Conservation (phyloP, 2,888 invertebrate genomes). For the Scaptomyza flava region DNA sequence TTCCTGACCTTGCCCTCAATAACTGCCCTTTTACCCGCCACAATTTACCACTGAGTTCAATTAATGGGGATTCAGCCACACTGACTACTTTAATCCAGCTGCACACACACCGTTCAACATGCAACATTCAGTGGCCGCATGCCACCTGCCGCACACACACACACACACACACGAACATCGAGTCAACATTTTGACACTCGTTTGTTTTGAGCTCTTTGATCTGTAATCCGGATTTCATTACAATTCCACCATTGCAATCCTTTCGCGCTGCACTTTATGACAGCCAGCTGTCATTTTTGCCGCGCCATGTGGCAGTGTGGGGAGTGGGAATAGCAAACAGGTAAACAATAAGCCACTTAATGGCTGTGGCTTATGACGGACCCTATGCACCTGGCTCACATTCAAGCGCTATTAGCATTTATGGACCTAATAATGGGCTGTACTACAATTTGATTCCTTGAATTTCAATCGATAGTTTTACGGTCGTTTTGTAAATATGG, state of each 20-base stretch:
- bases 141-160: slow-evolving; percentile 2
- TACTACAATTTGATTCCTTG: background rate
- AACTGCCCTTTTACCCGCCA: background rate
- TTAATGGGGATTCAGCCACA: slow-evolving; percentile 17
- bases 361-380: background rate
- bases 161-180: background rate
- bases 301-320: slow-evolving; percentile 6
- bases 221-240: slow-evolving; percentile 66
- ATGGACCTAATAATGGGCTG: background rate
- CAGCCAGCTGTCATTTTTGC: slow-evolving; percentile 38
- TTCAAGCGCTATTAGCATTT: background rate
- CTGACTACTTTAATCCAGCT: slow-evolving; percentile 22
- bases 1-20: background rate
- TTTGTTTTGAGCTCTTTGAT: slow-evolving; percentile 45
- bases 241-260: slow-evolving; percentile 49
- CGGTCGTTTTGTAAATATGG: background rate
- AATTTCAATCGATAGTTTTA: background rate
- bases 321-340: slow-evolving; percentile 4
- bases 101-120: slow-evolving; percentile 20
- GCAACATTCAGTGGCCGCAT: slow-evolving; percentile 2
- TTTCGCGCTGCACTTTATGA: slow-evolving; percentile 43
- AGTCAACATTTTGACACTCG: slow-evolving; percentile 39
- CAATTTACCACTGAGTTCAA: slow-evolving; percentile 20
- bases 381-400: background rate
- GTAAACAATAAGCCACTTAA: slow-evolving; percentile 11